Evolutionary conservation across 2,888 invertebrate genomes (phyloP), one percentile per base, ranked within the genome.

Genomic region (Drosophila prolongata): DNA sequence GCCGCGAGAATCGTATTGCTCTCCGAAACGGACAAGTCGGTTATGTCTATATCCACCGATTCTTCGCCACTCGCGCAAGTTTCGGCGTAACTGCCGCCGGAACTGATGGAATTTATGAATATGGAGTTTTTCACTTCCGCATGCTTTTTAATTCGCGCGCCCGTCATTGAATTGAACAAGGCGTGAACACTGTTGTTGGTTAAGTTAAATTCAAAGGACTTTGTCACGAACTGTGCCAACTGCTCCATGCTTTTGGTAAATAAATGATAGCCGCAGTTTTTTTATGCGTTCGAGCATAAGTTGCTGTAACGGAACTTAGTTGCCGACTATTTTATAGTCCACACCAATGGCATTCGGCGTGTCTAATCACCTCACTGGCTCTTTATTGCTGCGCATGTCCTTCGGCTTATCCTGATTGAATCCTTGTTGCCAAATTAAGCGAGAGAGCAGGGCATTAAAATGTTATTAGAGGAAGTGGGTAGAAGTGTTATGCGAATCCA

Each of bases 161-260:
- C 82, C 46, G 82, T 84, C 87, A 90, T 91, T 43, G 90, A 91
- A 68, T 90, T 89, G 30, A 91, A 87, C 64, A 92, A 81, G 66
- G 91, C 90, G 59, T 92, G 86, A 49, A 90, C 91, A 55, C 91
- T 84, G 66, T 90, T 90, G 76, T 92, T 93, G 73, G 91, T 92
- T 62, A 89, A 78, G 78, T 93, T 93, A 80, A 94, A 94, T 91
- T 96, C 96, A 93, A 97, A 96, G 74, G 97, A 96, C 93, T 97
- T 97, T 89, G 96, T 96, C 91, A 97, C 97, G 94, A 97, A 97
- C 94, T 97, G 96, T 90, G 97, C 96, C 92, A 97, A 94, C 94
- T 97, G 96, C 94, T 97, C 97, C 97, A 97, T 97, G 13, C 54
- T 59, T 73, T n/a, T 44, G 19, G 16, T 64, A 64, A 61, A 61